Percentiles rank a stretch among this genome's conserved stretches.
Evolutionary conservation across 2,797 vertebrate genomes (phyloP).

Genomic region (Linurgus olivaceus): DNA sequence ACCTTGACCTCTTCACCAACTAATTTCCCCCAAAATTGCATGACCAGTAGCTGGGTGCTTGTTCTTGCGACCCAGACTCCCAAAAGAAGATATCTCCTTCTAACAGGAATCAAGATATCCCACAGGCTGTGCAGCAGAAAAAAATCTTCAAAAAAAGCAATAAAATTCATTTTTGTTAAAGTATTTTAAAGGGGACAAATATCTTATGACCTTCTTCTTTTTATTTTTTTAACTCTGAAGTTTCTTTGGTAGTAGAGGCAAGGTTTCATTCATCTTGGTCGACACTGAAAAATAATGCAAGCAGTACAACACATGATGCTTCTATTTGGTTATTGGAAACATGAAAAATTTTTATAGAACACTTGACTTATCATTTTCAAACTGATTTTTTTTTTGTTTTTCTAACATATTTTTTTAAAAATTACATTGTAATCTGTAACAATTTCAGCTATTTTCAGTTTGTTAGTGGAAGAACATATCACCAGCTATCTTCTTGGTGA

Average conservation of each 20-base stretch:
- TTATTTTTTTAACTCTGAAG: not conserved
- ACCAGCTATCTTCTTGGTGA: not conserved
- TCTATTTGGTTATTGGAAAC: not conserved
- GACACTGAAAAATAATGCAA: not conserved
- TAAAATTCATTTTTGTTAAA: not conserved
- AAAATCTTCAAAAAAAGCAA: not conserved
- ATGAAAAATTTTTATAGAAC: not conserved
- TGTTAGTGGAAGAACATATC: not conserved
- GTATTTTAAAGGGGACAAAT: not conserved
- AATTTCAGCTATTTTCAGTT: not conserved
- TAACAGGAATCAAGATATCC: not conserved
- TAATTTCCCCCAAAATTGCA: not conserved
- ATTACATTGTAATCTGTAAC: not conserved
- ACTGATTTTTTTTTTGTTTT: not conserved
- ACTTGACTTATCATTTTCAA: not conserved
- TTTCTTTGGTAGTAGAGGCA: not conserved
- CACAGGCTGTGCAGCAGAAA: not conserved
- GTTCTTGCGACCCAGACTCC: not conserved
- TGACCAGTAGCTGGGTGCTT: fast-evolving
- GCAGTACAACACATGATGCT: not conserved
- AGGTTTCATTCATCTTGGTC: not conserved
- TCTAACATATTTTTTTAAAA: not conserved
- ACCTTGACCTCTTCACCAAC: not conserved
- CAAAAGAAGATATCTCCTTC: not conserved
- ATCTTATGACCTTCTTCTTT: not conserved